Conservation (phyloP, 2,888 invertebrate species). For the Drosophila cognata region DNA sequence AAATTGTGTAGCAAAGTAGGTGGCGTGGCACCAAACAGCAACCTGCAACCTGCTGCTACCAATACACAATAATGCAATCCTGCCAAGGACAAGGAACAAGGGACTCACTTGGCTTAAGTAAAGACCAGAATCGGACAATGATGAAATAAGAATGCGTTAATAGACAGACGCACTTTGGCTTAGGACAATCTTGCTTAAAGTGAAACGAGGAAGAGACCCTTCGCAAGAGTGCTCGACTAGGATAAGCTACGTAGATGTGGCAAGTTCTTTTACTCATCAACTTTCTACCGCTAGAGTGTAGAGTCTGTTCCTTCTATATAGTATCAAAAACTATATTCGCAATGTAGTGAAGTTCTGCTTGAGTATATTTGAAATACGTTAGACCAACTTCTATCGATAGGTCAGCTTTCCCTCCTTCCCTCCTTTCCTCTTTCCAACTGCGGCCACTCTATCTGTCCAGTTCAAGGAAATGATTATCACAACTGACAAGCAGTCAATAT, state of each 20-base stretch:
- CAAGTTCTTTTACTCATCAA: not conserved
- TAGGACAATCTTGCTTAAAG: not conserved
- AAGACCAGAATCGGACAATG: constrained; percentile 21
- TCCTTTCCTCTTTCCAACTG: too few relatives aligned
- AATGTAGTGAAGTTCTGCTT: not conserved
- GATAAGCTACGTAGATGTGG: not conserved
- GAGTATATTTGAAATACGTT: not conserved
- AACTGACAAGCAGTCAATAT: constrained; percentile 48
- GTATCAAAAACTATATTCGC: not conserved
- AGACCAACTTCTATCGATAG: not conserved
- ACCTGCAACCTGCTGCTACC: constrained; percentile 7
- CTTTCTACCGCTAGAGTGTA: too few relatives aligned
- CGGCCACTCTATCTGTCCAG: not conserved
- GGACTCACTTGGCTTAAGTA: constrained; percentile 54
- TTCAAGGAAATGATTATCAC: constrained; percentile 33
- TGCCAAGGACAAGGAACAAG: constrained; percentile 26
- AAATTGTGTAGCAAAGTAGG: constrained; percentile 43
- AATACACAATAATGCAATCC: constrained; percentile 69
- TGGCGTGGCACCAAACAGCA: constrained; percentile 7
- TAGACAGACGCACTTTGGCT: not conserved
- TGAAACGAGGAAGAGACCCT: accelerated
- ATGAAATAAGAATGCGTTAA: constrained; percentile 7
- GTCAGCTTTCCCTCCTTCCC: not conserved
- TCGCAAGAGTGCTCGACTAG: not conserved
- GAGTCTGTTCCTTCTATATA: not conserved